Percentiles rank a stretch among this genome's conserved stretches.
Conservation (phyloP, 2,888 invertebrate species). For the Drosophila acutilabella region DNA sequence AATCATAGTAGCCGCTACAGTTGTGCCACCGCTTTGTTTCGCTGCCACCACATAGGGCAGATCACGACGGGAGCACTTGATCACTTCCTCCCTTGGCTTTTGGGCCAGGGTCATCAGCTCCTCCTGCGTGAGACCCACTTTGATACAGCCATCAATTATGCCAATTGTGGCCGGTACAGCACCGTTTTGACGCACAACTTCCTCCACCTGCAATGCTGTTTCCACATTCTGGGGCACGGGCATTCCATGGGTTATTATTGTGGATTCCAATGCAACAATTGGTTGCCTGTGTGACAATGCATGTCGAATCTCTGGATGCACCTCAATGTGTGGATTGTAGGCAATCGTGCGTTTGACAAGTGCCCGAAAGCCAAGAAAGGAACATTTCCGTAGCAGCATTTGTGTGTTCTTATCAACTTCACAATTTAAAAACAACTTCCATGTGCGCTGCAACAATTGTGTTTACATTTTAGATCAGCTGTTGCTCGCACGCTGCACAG, state of each 20-base stretch:
- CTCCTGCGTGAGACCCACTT: constrained; percentile 89
- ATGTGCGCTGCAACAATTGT: constrained; percentile 14
- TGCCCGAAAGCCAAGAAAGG: constrained; percentile 14
- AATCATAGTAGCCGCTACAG: constrained; percentile 97
- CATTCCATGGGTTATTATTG: constrained; percentile 99
- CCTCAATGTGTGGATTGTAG: constrained; percentile 77
- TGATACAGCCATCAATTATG: constrained; percentile 92
- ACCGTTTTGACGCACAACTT: constrained; percentile 90
- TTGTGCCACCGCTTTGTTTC: constrained; percentile 94
- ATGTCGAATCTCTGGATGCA: constrained; percentile 88
- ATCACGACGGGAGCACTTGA: constrained; percentile 96
- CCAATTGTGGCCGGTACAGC: constrained; percentile 97
- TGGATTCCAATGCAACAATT: constrained; percentile 97
- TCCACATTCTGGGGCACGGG: constrained; percentile 96
- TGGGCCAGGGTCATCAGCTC: constrained; percentile 89
- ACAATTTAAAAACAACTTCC: constrained; percentile 8
- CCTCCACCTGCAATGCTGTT: constrained; percentile 92
- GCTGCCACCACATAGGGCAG: constrained; percentile 91
- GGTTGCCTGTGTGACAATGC: constrained; percentile 89
- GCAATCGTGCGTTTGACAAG: constrained; percentile 17
- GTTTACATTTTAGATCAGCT: constrained; percentile 22
- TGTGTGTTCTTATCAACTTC: not conserved
- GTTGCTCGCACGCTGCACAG: not conserved
- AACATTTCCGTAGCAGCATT: constrained; percentile 37
- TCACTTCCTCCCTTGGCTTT: constrained; percentile 72